Conservation (phyloP, 1,140 invertebrate species). For the Drosophila tropicalis region DNA sequence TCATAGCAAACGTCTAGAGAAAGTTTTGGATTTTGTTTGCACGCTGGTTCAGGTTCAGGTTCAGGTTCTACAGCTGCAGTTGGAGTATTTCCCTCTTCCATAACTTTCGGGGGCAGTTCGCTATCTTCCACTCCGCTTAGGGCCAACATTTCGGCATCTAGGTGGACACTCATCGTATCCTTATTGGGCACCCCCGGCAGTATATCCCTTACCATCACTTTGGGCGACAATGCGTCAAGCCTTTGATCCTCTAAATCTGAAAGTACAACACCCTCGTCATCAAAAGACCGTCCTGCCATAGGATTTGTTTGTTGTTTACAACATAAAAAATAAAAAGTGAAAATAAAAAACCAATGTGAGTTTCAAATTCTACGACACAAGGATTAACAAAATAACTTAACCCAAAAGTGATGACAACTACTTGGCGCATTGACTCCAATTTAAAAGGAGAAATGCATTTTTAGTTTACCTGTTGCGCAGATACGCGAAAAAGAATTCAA, state of each 20-base stretch:
- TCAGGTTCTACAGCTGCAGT: slow-evolving; percentile 7
- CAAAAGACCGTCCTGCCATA: slow-evolving; percentile 64
- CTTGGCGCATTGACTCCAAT: slow-evolving; percentile 16
- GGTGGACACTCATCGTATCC: slow-evolving; percentile 37
- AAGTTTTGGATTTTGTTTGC: background rate
- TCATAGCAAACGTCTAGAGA: slow-evolving; percentile 32
- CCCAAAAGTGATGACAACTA: slow-evolving; percentile 36
- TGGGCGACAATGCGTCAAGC: slow-evolving; percentile 42
- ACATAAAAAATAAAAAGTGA: slow-evolving; percentile 47
- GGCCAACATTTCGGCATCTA: slow-evolving; percentile 42
- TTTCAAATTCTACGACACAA: slow-evolving; percentile 48
- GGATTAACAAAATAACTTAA: slow-evolving; percentile 70
- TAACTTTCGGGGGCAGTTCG: no score
- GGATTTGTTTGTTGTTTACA: slow-evolving; percentile 37
- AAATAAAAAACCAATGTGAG: slow-evolving; percentile 53
- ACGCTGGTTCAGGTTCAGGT: no score
- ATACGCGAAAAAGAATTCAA: background rate
- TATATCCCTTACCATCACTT: slow-evolving; percentile 53
- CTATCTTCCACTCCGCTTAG: slow-evolving; percentile 24
- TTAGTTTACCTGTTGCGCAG: slow-evolving; percentile 58
- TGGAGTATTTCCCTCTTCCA: slow-evolving; percentile 13
- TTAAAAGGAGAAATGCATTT: background rate
- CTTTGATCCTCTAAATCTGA: slow-evolving; percentile 64
- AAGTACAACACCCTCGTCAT: slow-evolving; percentile 78
- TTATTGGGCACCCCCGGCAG: slow-evolving; percentile 50